Conservation (phyloP, 1,140 invertebrate species). For the Rhysida immarginata region DNA sequence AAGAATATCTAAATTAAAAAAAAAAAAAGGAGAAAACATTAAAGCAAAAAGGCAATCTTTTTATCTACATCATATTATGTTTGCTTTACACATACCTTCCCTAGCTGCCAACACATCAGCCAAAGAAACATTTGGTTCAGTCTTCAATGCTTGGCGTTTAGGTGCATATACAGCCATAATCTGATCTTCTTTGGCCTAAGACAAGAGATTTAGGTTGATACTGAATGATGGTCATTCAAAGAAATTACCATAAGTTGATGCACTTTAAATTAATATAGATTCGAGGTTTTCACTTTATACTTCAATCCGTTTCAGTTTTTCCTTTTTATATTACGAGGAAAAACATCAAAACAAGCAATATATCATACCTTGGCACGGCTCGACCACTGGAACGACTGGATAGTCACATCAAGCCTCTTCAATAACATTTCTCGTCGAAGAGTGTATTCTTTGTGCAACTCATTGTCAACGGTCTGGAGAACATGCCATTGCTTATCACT, state of each 20-base stretch:
- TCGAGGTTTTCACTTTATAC: not conserved
- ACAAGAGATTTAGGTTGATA: not conserved
- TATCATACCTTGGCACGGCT: constrained; percentile 24
- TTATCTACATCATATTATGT: too few relatives aligned
- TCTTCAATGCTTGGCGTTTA: constrained; percentile 44
- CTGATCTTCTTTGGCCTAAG: constrained; percentile 48
- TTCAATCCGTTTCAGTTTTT: not conserved
- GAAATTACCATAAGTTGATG: not conserved
- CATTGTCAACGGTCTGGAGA: constrained; percentile 47
- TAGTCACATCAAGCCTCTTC: constrained; percentile 79
- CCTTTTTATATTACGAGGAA: not conserved
- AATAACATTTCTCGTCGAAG: constrained; percentile 71
- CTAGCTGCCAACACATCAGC: constrained; percentile 63
- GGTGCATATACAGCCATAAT: constrained; percentile 52
- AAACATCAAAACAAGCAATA: not conserved
- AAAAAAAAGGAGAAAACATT: not conserved
- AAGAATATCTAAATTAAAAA: constrained; percentile 41
- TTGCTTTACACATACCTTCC: constrained; percentile 35
- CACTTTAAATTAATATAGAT: not conserved
- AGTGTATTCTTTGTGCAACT: constrained; percentile 64
- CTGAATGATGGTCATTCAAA: not conserved
- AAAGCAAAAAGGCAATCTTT: too few relatives aligned
- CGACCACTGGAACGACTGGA: constrained; percentile 58
- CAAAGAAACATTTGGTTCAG: constrained; percentile 45
- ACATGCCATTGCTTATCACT: constrained; percentile 66